Percentiles rank a stretch among this genome's conserved stretches.
phyloP scores from a whole-genome alignment of 2,797 vertebrate genomes.

The Brotula barbata region DNA sequence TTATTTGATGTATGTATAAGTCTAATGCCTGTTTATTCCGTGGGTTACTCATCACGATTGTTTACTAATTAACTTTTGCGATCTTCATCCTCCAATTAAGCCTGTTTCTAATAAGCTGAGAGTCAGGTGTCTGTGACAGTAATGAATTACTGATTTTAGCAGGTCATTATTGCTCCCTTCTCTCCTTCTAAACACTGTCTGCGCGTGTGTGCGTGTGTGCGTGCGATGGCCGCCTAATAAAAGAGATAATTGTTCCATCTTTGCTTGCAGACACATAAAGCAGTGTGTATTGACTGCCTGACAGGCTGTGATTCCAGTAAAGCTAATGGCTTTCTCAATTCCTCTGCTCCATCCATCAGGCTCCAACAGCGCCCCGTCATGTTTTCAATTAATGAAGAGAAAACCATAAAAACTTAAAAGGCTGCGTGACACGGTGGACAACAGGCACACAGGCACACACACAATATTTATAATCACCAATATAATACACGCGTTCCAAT shows the following conservation, averaged over 20 bases:
- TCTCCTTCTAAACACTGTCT: slow-evolving; percentile 27
- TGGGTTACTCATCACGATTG: slow-evolving; percentile 81
- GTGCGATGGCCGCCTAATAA: slow-evolving; percentile 76
- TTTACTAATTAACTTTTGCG: slow-evolving; percentile 85
- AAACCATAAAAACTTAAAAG: slow-evolving; percentile 75
- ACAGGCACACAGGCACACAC: slow-evolving; percentile 24
- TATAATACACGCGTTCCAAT: slow-evolving; percentile 15
- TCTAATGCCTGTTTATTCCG: slow-evolving; percentile 72
- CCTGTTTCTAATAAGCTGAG: slow-evolving; percentile 84
- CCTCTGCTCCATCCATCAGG: slow-evolving; percentile 81
- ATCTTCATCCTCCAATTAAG: slow-evolving; percentile 77
- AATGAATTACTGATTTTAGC: slow-evolving; percentile 85
- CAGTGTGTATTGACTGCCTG: slow-evolving; percentile 84
- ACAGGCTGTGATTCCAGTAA: slow-evolving; percentile 79
- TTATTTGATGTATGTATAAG: too few species aligned
- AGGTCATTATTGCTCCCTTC: slow-evolving; percentile 81
- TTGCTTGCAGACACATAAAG: slow-evolving; percentile 82
- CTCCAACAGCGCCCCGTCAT: slow-evolving; percentile 75
- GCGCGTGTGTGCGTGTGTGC: not conserved
- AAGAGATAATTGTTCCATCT: slow-evolving; percentile 84
- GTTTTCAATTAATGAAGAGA: slow-evolving; percentile 80
- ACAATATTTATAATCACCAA: slow-evolving; percentile 45
- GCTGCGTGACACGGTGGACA: slow-evolving; percentile 52
- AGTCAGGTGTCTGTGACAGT: slow-evolving; percentile 84
- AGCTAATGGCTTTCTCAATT: slow-evolving; percentile 85